Percentiles rank a stretch among this genome's conserved stretches.
These are phyloP conservation scores for Atrichornis clamosus DNA, from an alignment of 2,113 vertebrate species.

Conservation along the genomic window DNA sequence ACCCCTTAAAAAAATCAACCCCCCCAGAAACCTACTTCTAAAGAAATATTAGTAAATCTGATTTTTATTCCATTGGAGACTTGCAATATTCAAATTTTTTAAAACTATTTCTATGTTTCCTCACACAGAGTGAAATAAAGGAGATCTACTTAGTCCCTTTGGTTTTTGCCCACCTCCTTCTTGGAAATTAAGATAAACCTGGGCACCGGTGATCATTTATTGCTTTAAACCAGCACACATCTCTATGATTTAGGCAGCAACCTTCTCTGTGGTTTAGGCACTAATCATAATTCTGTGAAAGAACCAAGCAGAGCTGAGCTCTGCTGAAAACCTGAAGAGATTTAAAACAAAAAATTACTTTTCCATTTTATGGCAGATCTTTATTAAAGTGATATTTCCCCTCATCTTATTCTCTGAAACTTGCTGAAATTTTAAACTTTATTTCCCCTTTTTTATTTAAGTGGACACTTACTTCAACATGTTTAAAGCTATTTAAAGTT, in stretches of 20 bases:
- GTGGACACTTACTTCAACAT: slow-evolving; percentile 24
- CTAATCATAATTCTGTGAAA: background rate
- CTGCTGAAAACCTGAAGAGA: background rate
- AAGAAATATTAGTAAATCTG: background rate
- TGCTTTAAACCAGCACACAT: background rate
- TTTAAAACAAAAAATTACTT: slow-evolving; percentile 23
- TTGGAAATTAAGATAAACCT: background rate
- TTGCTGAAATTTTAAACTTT: slow-evolving; percentile 18
- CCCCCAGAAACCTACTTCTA: background rate
- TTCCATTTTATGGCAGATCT: background rate
- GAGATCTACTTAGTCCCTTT: background rate
- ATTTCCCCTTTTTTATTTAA: slow-evolving; percentile 35
- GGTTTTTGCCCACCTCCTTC: background rate
- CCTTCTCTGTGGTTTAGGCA: background rate
- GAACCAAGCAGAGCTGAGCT: background rate
- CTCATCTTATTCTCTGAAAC: background rate
- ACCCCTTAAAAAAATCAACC: fast-evolving
- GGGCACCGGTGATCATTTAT: background rate
- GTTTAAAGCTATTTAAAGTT: slow-evolving; percentile 43
- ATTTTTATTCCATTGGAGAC: background rate
- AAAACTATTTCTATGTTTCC: background rate
- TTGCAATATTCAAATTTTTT: background rate
- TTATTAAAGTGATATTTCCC: slow-evolving; percentile 1
- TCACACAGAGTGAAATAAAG: background rate
- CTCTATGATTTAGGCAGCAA: background rate